Base-by-base conservation (phyloP, 2,888 invertebrate genomes). In the Acanthosoma haemorrhoidale region DNA sequence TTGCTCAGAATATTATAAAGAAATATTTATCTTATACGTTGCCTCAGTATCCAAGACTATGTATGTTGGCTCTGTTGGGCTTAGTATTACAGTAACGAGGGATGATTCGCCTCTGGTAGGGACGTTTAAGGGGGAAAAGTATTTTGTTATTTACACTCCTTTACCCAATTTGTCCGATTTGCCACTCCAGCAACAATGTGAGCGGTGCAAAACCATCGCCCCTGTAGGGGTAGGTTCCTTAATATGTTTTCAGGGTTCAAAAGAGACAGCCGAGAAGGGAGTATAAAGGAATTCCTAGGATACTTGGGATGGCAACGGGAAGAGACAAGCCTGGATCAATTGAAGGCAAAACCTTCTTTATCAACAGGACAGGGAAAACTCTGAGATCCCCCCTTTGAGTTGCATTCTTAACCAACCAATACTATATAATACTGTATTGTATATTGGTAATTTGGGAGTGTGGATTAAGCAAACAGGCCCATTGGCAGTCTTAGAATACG, bases 261-360 rank as follows among this genome's bases (percentile, higher is more conserved):
- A 21, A 13, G n/a, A 36, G 61, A 61, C 36, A 61, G 36, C 18
- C 13, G 9, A 13, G 32, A 21, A 61, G 61, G 34, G 32, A 21
- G 21, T 61, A 61, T 61, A 61, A 61, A 61, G 61, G 61, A 61
- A 61, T 61, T 36, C 34, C 61, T 61, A 21, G 36, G 34, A 61
- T 61, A 21, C 32, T 61, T 36, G 34, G 36, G 38, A 61, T 32
- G 18, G 38, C 61, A 61, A 21, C 61, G 25, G 13, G 51, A 25
- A 25, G 25, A 51, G 51, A 51, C 51, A 25, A 25, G 51, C 51
- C 29, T 25, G 51, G 25, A 51, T 51, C 51, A 51, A 51, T 51
- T 51, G 25, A 25, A 51, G 29, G 51, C 51, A 51, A 4, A 51
- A 51, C 5, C 51, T 25, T 51, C 29, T 51, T 51, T 51, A 51